Evolutionary conservation across 1,140 invertebrate genomes (phyloP), one percentile per base, ranked within the genome.

Genomic region (Chelonus insularis): DNA sequence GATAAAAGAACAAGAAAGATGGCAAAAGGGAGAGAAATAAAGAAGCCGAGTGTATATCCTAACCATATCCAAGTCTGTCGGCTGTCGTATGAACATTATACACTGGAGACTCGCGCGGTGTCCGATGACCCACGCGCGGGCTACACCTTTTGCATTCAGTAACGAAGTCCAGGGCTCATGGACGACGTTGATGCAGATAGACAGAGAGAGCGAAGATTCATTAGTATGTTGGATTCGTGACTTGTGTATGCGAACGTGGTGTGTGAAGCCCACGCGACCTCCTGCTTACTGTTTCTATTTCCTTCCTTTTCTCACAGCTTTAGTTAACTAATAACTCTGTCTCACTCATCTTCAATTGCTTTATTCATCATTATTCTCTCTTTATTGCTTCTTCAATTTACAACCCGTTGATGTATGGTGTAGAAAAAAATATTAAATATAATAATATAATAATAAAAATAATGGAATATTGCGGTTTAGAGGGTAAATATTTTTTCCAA

Each of bases 91-190:
- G 41, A 25, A 16, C 2, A 16, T n/a, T n/a, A n/a, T n/a, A n/a
- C n/a, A n/a, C n/a, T n/a, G n/a, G n/a, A n/a, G n/a, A n/a, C n/a
- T n/a, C 18, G 14, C 11, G 32, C 34, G 57, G 58, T 52, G 48
- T 60, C 48, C 48, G 48, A 60, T 60, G 58, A 60, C 58, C 58
- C 58, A 60, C 48, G 58, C 58, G 59, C 59, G 59, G 23, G 51
- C 48, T 61, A 55, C 58, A 60, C 58, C 36, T 52, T 32, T 16
- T 60, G 58, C 58, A 60, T 60, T 60, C 36, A 34, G 14, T 16
- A 51, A 51, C 57, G 20, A 41, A 21, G 12, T 20, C 9, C 37
- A 14, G 11, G 37, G 20, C n/a, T 54, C 23, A 11, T 4, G 23
- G 23, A 12, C n/a, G n/a, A 57, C n/a, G 55, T 32, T 7, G 4